Evolutionary conservation across 2,113 vertebrate genomes (phyloP).

Genomic region (Noturus placidus): DNA sequence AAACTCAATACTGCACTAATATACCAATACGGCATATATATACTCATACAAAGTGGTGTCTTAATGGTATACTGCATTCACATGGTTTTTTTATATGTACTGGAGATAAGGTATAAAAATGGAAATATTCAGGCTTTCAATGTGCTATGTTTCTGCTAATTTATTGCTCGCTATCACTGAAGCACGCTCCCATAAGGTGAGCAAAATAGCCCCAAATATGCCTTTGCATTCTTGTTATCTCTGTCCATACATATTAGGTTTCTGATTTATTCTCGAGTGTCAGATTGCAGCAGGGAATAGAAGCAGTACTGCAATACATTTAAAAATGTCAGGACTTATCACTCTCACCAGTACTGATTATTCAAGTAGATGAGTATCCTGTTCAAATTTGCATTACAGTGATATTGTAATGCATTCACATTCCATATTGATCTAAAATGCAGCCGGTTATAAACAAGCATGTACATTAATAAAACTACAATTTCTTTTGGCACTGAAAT

Average conservation of each 20-base stretch:
- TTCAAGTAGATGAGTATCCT: conserved; percentile 51
- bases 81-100: not conserved
- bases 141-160: not conserved
- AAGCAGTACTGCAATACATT: conserved; percentile 10
- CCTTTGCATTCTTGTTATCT: not conserved
- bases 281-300: conserved; percentile 18
- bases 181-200: not conserved
- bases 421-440: conserved; percentile 55
- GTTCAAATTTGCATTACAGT: conserved; percentile 56
- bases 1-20: not conserved
- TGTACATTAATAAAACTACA: conserved; percentile 44
- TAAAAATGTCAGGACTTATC: conserved; percentile 30
- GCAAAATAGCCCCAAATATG: not conserved
- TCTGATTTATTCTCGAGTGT: not conserved
- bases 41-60: not conserved
- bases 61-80: not conserved
- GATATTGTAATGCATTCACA: conserved; percentile 57
- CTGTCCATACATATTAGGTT: not conserved
- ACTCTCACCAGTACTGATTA: conserved; percentile 34
- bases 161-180: not conserved
- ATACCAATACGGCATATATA: not conserved
- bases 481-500: conserved; percentile 59
- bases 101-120: not conserved
- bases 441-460: conserved; percentile 48
- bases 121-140: not conserved